Conservation (phyloP, 2,113 vertebrate species). For the Sterna hirundo region DNA sequence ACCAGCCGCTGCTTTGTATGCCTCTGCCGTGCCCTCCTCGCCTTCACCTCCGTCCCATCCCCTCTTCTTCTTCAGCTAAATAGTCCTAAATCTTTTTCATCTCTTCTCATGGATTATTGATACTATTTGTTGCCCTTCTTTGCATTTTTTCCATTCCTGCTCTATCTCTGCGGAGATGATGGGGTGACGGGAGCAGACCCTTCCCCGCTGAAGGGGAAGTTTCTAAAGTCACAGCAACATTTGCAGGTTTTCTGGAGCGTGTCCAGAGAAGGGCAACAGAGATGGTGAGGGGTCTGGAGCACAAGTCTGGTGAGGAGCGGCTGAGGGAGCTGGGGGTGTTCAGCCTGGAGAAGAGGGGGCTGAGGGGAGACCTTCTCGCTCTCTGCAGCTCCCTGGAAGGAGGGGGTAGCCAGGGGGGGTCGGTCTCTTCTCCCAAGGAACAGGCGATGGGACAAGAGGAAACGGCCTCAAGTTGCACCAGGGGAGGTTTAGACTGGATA, state of each 20-base stretch:
- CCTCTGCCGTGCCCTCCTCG: not conserved
- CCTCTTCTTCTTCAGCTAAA: not conserved
- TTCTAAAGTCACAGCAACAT: not conserved
- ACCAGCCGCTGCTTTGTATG: not conserved
- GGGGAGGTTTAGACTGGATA: too few relatives aligned
- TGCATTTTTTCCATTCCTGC: conserved; percentile 33
- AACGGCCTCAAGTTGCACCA: too few relatives aligned
- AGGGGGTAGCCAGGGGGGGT: too few relatives aligned
- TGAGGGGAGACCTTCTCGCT: too few relatives aligned
- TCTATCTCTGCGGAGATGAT: not conserved
- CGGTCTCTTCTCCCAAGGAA: too few relatives aligned
- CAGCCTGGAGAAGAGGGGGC: too few relatives aligned
- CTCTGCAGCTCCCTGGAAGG: too few relatives aligned
- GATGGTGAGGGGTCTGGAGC: too few relatives aligned
- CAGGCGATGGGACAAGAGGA: too few relatives aligned
- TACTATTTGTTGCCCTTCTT: conserved; percentile 34
- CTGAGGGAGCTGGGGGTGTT: too few relatives aligned
- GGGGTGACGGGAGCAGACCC: not conserved
- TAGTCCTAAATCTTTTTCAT: conserved; percentile 9
- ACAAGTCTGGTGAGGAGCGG: too few relatives aligned
- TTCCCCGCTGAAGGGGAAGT: not conserved
- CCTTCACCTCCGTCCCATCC: not conserved
- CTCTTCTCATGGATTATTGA: conserved; percentile 48
- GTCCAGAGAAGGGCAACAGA: too few relatives aligned
- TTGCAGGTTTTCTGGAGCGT: not conserved